Percentiles rank a stretch among this genome's conserved stretches.
Conservation (phyloP, 2,113 vertebrate species). For the Bostrychus sinensis region DNA sequence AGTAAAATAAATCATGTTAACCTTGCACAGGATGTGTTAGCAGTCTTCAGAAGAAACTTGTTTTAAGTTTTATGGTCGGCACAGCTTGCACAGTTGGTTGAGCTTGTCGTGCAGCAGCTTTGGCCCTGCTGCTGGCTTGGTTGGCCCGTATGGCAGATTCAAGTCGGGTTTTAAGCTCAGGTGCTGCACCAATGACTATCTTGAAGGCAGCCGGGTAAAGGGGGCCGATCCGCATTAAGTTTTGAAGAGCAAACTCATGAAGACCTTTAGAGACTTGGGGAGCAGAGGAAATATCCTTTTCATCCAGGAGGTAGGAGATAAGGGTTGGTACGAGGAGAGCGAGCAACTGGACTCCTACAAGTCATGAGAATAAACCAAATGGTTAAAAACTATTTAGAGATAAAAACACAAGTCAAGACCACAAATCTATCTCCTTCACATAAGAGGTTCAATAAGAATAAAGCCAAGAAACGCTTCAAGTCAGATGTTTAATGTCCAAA, state of each 20-base stretch:
- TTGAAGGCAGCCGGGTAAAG: slow-evolving; percentile 97
- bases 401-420: neutral
- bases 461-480: slow-evolving; percentile 4
- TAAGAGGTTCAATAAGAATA: slow-evolving; percentile 7
- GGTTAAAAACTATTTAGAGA: no score
- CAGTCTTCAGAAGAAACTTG: slow-evolving; percentile 90
- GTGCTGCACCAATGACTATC: slow-evolving; percentile 95
- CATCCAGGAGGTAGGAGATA: slow-evolving; percentile 95
- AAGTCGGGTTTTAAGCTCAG: slow-evolving; percentile 91
- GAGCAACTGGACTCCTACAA: slow-evolving; percentile 90
- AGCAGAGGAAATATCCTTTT: slow-evolving; percentile 88
- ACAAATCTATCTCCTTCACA: neutral
- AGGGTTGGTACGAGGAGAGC: slow-evolving; percentile 95
- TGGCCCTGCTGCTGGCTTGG: slow-evolving; percentile 92
- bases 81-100: slow-evolving; percentile 87
- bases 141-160: slow-evolving; percentile 94
- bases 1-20: slow-evolving; percentile 16
- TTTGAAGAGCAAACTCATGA: slow-evolving; percentile 96
- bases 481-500: slow-evolving; percentile 7
- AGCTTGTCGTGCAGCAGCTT: slow-evolving; percentile 86
- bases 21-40: slow-evolving; percentile 11
- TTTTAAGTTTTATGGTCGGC: slow-evolving; percentile 98
- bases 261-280: slow-evolving; percentile 86
- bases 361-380: slow-evolving; percentile 3
- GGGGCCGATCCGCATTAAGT: slow-evolving; percentile 96